Evolutionary conservation across 2,113 vertebrate genomes (phyloP).

Genomic region (Labeo rohita): DNA sequence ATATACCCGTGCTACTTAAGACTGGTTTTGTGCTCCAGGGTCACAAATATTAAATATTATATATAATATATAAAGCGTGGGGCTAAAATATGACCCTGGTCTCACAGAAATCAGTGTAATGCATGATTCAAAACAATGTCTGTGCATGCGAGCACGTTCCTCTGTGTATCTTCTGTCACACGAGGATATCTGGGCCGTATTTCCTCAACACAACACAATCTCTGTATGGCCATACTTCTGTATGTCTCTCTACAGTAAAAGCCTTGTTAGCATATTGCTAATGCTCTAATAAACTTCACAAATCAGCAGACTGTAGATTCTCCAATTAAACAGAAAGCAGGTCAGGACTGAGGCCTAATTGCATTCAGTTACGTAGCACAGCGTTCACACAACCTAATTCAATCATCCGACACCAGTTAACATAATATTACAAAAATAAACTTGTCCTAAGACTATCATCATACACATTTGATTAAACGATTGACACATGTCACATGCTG

Average conservation of each 20-base stretch:
- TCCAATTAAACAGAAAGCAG: conserved; percentile 21
- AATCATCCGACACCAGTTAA: background rate
- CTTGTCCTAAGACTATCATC: background rate
- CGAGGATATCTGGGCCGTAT: conserved; percentile 24
- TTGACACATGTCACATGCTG: no score
- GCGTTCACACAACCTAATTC: background rate
- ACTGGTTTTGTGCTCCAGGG: no score
- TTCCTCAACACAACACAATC: background rate
- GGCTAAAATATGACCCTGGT: background rate
- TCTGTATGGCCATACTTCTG: background rate
- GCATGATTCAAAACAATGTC: background rate
- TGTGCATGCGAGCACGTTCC: background rate
- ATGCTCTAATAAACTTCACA: conserved; percentile 15
- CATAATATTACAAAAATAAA: background rate
- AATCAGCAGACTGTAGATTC: background rate
- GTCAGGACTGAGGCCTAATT: background rate
- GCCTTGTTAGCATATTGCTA: background rate
- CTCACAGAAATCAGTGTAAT: background rate
- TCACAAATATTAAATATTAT: no score
- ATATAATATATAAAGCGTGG: no score
- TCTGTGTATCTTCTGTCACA: conserved; percentile 14
- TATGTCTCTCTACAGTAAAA: background rate
- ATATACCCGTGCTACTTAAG: no score
- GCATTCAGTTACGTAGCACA: background rate
- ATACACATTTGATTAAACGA: no score